These are phyloP conservation scores for Heteromormyrus szaboi DNA, from an alignment of 2,797 vertebrate genomes.

Conservation along the genomic window DNA sequence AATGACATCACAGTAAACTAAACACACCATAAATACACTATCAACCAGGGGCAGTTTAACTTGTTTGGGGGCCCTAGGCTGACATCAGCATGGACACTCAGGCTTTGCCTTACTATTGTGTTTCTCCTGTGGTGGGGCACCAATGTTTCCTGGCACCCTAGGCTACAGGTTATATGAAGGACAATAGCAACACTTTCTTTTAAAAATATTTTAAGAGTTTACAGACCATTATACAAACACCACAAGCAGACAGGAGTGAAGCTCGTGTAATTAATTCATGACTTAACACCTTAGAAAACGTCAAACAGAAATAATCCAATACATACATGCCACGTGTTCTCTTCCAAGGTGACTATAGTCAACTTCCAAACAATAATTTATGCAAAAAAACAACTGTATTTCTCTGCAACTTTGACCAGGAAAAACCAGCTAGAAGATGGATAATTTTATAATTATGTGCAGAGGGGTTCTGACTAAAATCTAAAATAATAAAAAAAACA, in stretches of 20 bases:
- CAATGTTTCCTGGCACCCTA: neutral
- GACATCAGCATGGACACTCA: neutral
- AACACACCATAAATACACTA: neutral
- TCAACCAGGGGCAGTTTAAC: neutral
- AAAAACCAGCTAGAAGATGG: neutral
- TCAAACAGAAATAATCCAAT: neutral
- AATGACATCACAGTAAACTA: neutral
- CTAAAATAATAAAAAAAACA: neutral
- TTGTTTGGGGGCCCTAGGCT: neutral
- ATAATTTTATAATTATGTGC: neutral
- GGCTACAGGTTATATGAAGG: neutral
- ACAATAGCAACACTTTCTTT: neutral
- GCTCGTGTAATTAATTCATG: neutral
- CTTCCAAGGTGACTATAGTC: neutral
- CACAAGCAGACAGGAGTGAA: neutral
- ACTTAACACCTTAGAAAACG: neutral
- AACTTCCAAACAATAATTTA: neutral
- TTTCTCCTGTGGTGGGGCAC: neutral
- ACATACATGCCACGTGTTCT: neutral
- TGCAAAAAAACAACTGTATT: neutral
- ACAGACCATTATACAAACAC: neutral
- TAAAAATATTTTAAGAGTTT: neutral
- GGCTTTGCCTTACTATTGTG: neutral
- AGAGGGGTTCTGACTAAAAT: neutral
- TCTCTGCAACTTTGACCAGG: neutral